Evolutionary conservation across 2,888 invertebrate species (phyloP), one percentile per base, ranked within the genome.

Genomic region (Dorcus parallelipipedus): DNA sequence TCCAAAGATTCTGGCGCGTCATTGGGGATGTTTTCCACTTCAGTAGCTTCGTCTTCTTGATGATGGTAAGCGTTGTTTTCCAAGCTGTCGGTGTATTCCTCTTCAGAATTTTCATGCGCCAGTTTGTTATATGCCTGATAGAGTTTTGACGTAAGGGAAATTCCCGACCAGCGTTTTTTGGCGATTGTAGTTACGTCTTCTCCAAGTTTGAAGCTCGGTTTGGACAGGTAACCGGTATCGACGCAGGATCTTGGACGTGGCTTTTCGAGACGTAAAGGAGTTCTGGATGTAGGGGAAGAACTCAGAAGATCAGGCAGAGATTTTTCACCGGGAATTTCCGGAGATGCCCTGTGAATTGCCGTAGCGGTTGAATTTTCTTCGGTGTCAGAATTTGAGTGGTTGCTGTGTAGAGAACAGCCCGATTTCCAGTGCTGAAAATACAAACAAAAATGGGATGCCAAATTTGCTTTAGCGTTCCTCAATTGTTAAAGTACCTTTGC

Each of bases 91-190:
- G 88, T 86, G 72, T 89, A 89, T 75, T 88, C 88, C 48, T 82
- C 83, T 67, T 86, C 87, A 61, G 87, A 86, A 70, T 88, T 88
- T 50, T 85, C 84, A 60, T 83, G 82, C 54, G 83, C 83, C 38
- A 90, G 78, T 69, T 87, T 82, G 72, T 89, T 89, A 67, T 89
- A 87, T 3, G 87, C 88, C 69, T 88, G 86, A 76, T 87, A 87
- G 67, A 89, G 79, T 69, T 88, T 88, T 0, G 88, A 86, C 51
- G 86, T 86, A 64, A 87, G 77, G 61, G 88, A 86, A 42, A 88
- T 85, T 40, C 86, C 86, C 45, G 89, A 89, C 88, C 90, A 90
- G 66, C 90, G 82, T 71, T 89, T 87, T 67, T 85, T 87, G 33
- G 76, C 71, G 3, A 76, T 72, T 49, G 73, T 73, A 20, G 79